phyloP scores from a whole-genome alignment of 2,113 vertebrate species.

The Gymnocephalus cernua region DNA sequence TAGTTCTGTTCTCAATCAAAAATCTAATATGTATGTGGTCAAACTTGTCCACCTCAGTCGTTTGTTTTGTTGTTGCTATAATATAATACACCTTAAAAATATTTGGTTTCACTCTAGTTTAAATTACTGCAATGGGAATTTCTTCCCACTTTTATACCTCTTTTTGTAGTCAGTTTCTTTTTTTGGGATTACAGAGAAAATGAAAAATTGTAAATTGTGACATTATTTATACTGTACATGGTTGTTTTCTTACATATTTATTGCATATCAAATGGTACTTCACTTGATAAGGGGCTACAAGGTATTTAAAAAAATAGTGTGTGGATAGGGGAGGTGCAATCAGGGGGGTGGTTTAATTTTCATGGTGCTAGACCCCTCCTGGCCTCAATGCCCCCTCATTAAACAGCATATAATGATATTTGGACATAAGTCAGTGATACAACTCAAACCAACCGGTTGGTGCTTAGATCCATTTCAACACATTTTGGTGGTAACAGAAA shows the following conservation, averaged over 20 bases:
- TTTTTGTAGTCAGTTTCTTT: slow-evolving; percentile 73
- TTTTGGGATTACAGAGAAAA: slow-evolving; percentile 73
- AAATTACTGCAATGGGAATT: slow-evolving; percentile 71
- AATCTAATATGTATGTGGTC: slow-evolving; percentile 77
- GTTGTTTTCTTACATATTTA: slow-evolving; percentile 86
- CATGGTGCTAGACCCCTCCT: slow-evolving; percentile 84
- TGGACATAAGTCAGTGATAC: slow-evolving; percentile 64
- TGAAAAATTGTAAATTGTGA: slow-evolving; percentile 80
- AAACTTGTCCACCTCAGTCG: slow-evolving; percentile 60
- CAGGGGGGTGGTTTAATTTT: slow-evolving; percentile 73
- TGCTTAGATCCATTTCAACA: slow-evolving; percentile 84
- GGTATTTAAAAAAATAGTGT: slow-evolving; percentile 78
- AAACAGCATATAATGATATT: slow-evolving; percentile 73
- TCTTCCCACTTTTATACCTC: slow-evolving; percentile 80
- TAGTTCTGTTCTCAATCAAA: slow-evolving; percentile 78
- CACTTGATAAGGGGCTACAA: slow-evolving; percentile 77
- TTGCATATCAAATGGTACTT: slow-evolving; percentile 83
- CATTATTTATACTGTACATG: slow-evolving; percentile 86
- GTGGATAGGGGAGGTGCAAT: slow-evolving; percentile 77
- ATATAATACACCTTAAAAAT: slow-evolving; percentile 57
- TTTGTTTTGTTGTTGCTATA: slow-evolving; percentile 68
- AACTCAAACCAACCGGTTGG: slow-evolving; percentile 79
- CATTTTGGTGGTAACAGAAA: slow-evolving; percentile 70
- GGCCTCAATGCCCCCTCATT: slow-evolving; percentile 70
- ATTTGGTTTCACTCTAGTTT: slow-evolving; percentile 62